Evolutionary conservation across 2,888 invertebrate species (phyloP), one percentile per base, ranked within the genome.

Genomic region (Cryptops parisi): DNA sequence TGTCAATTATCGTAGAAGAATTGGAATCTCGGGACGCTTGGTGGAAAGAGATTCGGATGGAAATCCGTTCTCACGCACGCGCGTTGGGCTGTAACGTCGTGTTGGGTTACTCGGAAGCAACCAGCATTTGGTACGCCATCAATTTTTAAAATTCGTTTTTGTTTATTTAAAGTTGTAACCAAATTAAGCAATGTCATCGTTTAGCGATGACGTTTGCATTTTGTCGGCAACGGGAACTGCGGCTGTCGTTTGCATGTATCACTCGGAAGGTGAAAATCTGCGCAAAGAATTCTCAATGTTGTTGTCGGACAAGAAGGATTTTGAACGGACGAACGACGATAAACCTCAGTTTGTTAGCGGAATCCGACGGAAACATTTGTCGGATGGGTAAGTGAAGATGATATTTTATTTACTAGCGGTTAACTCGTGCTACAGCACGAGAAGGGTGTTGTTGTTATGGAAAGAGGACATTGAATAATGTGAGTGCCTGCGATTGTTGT

Each of bases 1-100:
- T n/a, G n/a, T n/a, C n/a, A n/a, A n/a, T n/a, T 51, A 23, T n/a
- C 17, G 5, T 58, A 70, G 88, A 91, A 62, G 93, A 93, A 67
- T 86, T 88, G 17, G 90, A 90, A 65, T 82, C 85, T 2, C 76
- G 94, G 41, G 93, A 94, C 63, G 82, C 84, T 1, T 96, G 96
- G 93, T 97, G 97, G 96, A 88, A 85, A 0, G 94, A 97, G 71
- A 75, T 97, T 23, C 74, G 97, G 48, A 90, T 90, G 68, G 97
- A 97, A 74, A 83, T 97, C 54, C 77, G 93, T 0, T 90, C 94
- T 2, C 96, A 97, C 68, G 88, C 90, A 3, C 74, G 89, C 39
- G 85, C 91, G 1, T 73, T 97, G 58, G 84, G 87, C 12, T 97
- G 97, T 64, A 91, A 93, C 68, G 89, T 91, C 3, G 89, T 97